These are phyloP conservation scores for Pygoscelis adeliae DNA, from an alignment of 2,113 vertebrate genomes.

Conservation along the genomic window DNA sequence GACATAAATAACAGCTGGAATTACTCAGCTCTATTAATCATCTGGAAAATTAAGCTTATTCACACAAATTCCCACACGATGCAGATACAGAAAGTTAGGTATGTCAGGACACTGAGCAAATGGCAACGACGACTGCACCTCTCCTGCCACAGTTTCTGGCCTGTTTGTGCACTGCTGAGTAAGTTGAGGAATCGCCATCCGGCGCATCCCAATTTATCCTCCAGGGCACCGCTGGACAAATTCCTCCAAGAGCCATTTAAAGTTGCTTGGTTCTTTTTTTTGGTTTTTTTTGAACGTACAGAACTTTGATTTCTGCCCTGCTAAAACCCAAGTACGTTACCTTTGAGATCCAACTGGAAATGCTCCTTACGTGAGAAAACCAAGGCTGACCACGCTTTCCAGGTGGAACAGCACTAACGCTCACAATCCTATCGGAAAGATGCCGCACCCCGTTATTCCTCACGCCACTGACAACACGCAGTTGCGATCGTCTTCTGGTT, in stretches of 20 bases:
- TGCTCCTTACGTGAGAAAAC: neutral
- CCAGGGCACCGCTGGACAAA: neutral
- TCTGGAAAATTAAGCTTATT: neutral
- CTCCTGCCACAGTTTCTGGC: neutral
- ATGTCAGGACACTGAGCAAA: rapidly evolving
- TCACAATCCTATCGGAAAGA: neutral
- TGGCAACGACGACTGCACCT: too few species aligned
- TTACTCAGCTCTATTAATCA: neutral
- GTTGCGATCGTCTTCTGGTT: rapidly evolving
- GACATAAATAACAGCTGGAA: neutral
- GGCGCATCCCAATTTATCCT: neutral
- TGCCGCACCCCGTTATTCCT: rapidly evolving
- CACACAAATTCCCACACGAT: neutral
- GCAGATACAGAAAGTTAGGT: neutral
- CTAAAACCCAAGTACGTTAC: rapidly evolving
- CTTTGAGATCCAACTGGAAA: neutral
- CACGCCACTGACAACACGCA: rapidly evolving
- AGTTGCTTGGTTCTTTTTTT: too few species aligned
- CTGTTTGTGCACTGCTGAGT: neutral
- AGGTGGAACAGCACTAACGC: neutral
- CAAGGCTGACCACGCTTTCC: neutral
- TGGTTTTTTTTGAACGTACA: rapidly evolving
- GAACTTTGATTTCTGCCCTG: neutral
- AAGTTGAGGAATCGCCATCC: neutral
- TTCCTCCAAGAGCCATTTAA: neutral